Evolutionary conservation across 2,113 vertebrate species (phyloP).

Genomic region (Sturnira hondurensis): DNA sequence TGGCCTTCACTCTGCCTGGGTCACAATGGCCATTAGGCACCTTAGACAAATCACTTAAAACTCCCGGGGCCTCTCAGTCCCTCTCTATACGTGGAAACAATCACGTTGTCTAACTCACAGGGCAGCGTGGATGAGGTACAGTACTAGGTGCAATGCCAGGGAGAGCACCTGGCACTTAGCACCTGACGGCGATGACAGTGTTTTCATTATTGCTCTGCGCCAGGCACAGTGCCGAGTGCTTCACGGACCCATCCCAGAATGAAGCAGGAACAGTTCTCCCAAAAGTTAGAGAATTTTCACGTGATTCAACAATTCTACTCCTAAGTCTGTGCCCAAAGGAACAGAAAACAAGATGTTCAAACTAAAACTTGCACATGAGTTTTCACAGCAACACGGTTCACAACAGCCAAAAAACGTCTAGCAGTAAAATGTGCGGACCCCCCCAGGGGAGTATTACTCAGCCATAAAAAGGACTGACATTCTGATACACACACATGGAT

Average conservation of each 20-base stretch:
- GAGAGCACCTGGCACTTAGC: neutral
- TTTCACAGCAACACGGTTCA: neutral
- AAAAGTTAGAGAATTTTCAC: neutral
- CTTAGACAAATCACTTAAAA: neutral
- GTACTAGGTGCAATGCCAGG: neutral
- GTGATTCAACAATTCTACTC: neutral
- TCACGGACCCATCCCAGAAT: neutral
- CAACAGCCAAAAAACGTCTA: neutral
- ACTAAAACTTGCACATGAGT: neutral
- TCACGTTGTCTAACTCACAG: neutral
- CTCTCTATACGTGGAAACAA: neutral
- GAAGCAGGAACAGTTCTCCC: neutral
- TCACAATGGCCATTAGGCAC: neutral
- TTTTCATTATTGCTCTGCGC: neutral
- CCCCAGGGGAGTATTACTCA: neutral
- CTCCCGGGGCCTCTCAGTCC: neutral
- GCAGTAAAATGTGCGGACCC: neutral
- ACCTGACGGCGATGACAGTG: too few relatives aligned
- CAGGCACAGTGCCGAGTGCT: neutral
- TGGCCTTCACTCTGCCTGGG: neutral
- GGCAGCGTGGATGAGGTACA: neutral
- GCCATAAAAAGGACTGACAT: neutral
- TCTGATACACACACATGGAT: neutral
- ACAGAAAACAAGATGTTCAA: neutral
- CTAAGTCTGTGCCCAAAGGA: neutral